Evolutionary conservation across 2,113 vertebrate genomes (phyloP), one percentile per base, ranked within the genome.

Genomic region (Gymnocephalus cernua): DNA sequence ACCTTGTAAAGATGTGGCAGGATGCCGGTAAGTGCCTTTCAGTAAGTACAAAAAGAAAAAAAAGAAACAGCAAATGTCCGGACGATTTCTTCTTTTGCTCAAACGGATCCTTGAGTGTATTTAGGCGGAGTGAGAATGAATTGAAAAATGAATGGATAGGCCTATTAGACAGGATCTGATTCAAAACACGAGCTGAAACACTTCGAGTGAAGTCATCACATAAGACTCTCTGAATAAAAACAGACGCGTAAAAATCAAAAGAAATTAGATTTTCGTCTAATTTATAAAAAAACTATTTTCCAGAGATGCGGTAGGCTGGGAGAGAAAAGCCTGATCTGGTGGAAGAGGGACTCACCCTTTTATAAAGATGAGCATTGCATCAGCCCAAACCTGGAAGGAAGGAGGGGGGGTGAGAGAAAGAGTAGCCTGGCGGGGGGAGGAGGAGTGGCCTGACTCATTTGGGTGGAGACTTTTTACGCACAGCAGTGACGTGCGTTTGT

Each of bases 281-380:
- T 57, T 19, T 41, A 11, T 41, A 41, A 1, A 25, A 15, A 62
- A 61, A 25, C 12, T 0, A 85, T 74, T 80, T 67, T 50, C 78
- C 53, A 59, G 68, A 69, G 85, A 74, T 45, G 74, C 29, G 38
- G 1, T 4, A 47, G n/a, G 47, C 32, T 67, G n/a, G 18, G 54
- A 61, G 16, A 74, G 27, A 67, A 71, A 61, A 69, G 2, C 38
- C 50, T 21, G 70, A 38, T 92, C 85, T 88, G 82, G 21, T 77
- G 27, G 27, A 83, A 83, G 82, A 82, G 78, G 66, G 82, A 70
- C 87, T 27, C 65, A 54, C 19, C 80, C 80, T 88, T 94, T 94
- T 93, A 89, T 93, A 91, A 74, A 82, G 74, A 86, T 73, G 61
- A 67, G 86, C 84, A 47, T 95, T 95, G 94, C 94, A 95, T 95